Conservation (phyloP, 2,113 vertebrate species). For the Thinocorus orbignyianus region DNA sequence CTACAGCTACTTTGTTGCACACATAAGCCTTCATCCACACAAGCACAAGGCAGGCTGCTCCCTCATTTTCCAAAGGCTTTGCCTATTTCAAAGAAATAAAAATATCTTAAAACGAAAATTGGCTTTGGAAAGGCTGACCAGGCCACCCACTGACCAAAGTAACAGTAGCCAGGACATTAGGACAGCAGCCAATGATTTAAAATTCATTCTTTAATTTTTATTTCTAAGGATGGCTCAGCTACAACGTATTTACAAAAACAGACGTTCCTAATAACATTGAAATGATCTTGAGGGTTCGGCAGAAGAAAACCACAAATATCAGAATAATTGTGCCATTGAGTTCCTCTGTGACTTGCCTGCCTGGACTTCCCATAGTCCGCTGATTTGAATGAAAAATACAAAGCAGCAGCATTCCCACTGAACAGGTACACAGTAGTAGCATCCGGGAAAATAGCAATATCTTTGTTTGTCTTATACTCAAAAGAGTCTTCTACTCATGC, state of each 20-base stretch:
- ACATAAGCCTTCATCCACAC: conserved; percentile 58
- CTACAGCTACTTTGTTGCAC: conserved; percentile 69
- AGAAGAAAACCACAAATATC: neutral
- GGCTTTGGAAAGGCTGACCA: conserved; percentile 30
- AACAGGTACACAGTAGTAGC: neutral
- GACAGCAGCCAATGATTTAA: conserved; percentile 1
- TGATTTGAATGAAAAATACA: neutral
- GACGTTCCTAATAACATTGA: neutral
- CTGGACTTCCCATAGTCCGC: neutral
- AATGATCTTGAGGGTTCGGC: neutral
- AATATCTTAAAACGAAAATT: conserved; percentile 59
- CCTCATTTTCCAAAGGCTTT: conserved; percentile 61
- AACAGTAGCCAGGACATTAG: conserved; percentile 31
- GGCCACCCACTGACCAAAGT: conserved; percentile 54
- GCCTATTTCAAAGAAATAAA: conserved; percentile 60
- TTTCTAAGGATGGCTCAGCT: conserved; percentile 9
- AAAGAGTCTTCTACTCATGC: neutral
- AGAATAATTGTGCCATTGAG: neutral
- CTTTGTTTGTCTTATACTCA: neutral
- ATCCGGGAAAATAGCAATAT: neutral
- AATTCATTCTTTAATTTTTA: conserved; percentile 30
- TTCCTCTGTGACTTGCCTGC: neutral
- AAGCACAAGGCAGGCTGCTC: conserved; percentile 42
- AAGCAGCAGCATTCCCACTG: neutral
- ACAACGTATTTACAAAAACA: neutral